Base-by-base conservation (phyloP, 2,797 vertebrate species). In the Crenuchus spilurus region DNA sequence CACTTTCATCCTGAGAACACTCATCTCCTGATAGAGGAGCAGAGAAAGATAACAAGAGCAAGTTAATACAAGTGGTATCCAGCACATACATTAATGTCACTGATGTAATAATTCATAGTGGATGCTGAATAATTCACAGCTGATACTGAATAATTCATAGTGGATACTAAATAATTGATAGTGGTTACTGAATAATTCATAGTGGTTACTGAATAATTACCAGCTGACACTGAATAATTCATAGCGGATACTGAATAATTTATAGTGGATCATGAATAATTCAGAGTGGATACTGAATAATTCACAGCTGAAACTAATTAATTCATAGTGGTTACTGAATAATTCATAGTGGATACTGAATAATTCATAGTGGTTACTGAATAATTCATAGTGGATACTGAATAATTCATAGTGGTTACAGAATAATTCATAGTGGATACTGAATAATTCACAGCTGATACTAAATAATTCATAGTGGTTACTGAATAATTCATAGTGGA, bases 1-100 rank as follows among this genome's bases (percentile, higher is more conserved):
- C 96, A 0, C 85, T 91, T 84, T 99, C 97, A 24, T 97, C 95
- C 83, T 91, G 90, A 42, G 92, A 93, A 80, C 95, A 92, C 6
- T 95, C 88, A 0, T 86, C 76, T 4, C 97, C 97, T 99, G 69
- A 33, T 44, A 24, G 2, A 8, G 0, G 60, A 24, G 42, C 5
- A n/a, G 11, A 24, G 1, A n/a, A 58, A 1, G 2, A 24, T 33
- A 14, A 8, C 16, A 60, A 11, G 54, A 55, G 31, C 0, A 22
- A 3, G 5, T n/a, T 3, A 8, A 30, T 22, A 61, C 1, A 22
- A 6, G 8, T 18, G 20, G 30, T 16, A 7, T 9, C 31, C 16
- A 57, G n/a, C n/a, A n/a, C n/a, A n/a, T n/a, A n/a, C n/a, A n/a
- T n/a, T n/a, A n/a, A n/a, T n/a, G n/a, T n/a, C n/a, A n/a, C 4